Evolutionary conservation across 2,113 vertebrate genomes (phyloP).

Genomic region (Neodon shergylaensis): DNA sequence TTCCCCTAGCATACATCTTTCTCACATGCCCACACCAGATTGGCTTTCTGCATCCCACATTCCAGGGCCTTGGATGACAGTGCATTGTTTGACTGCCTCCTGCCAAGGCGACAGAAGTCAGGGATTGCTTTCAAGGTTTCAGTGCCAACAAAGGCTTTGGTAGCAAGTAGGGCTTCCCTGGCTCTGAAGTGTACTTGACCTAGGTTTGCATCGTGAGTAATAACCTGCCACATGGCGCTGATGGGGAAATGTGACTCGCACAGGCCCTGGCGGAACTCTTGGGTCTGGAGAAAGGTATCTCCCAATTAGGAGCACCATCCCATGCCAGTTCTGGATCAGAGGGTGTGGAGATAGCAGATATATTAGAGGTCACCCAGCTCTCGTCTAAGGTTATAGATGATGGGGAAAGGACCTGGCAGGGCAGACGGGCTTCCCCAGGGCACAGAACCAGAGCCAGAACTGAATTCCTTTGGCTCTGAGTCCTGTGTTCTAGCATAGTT

Average conservation of each 20-base stretch:
- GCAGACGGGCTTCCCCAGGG: neutral
- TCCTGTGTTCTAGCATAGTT: accelerated
- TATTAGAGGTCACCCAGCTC: neutral
- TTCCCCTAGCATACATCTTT: neutral
- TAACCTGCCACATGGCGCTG: neutral
- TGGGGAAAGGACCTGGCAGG: no score
- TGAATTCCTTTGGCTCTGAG: neutral
- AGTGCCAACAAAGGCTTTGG: conserved; percentile 47
- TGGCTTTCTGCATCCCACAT: neutral
- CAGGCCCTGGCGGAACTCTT: neutral
- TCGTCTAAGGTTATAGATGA: neutral
- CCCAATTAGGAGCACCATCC: neutral
- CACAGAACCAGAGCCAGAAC: neutral
- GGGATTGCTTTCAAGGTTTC: conserved; percentile 41
- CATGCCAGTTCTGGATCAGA: neutral
- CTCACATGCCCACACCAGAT: neutral
- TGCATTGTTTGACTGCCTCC: neutral
- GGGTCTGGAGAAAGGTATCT: neutral
- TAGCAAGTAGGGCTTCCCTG: conserved; percentile 63
- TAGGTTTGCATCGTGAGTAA: conserved; percentile 63
- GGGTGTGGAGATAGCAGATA: neutral
- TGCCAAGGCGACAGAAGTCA: conserved; percentile 74
- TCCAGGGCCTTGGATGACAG: conserved; percentile 40
- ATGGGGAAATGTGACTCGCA: neutral
- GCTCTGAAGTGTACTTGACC: conserved; percentile 29